Base-by-base conservation (phyloP, 2,888 invertebrate species). In the Macaria liturata region DNA sequence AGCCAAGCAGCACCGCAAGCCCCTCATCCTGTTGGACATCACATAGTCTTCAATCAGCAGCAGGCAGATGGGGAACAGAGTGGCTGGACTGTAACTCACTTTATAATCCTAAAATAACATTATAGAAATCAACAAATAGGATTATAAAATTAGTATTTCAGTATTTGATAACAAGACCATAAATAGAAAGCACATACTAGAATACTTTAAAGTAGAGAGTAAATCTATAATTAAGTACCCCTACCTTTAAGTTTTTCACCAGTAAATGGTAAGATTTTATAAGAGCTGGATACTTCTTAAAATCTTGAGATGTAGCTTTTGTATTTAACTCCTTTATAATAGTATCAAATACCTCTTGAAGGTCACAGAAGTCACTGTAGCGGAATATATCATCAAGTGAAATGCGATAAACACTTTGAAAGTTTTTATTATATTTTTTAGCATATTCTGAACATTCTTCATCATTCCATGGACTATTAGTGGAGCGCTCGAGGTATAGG, bases 41-140 rank as follows among this genome's bases (percentile, higher is more conserved):
- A 78, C 68, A 62, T 79, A 84, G 62, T 91, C 91, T 65, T 91
- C 88, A 52, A 85, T 80, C 6, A 91, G 68, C 20, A 85, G 67
- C 32, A 91, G 66, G 40, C 84, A 70, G 32, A 83, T 66, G 31
- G 90, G 88, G 58, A 90, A 70, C 37, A 83, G 71, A 50, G 76
- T 76, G 3, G 76, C 66, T 39, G 84, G 78, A 51, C 77, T 80
- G 9, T 86, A 42, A 39, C 46, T 60, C 1, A 87, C 64, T 54
- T 79, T 74, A 59, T 77, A 87, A 7, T 73, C 67, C 89, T 90
- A 75, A 37, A 82, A 88, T 20, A 31, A 46, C 4, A 42, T 1
- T 42, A 37, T 37, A 37, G 4, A 37, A 6, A 4, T 37, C 34
- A 37, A 37, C 7, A 37, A 37, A 20, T 1, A 20, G 20, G 20